phyloP scores from a whole-genome alignment of 2,797 vertebrate genomes.

The Heliangelus exortis region DNA sequence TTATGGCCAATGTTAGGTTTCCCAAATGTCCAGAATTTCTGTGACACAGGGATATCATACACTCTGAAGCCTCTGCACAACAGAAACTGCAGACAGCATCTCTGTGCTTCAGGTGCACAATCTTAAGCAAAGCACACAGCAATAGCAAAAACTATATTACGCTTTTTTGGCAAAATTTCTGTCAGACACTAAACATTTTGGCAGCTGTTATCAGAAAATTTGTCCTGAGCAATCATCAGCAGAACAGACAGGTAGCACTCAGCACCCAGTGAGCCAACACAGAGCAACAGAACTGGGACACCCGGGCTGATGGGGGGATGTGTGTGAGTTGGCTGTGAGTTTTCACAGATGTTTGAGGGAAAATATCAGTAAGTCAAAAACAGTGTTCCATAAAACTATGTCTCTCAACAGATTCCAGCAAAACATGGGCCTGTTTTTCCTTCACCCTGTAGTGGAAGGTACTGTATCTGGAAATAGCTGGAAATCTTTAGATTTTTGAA shows the following conservation, averaged over 20 bases:
- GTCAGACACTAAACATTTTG: neutral
- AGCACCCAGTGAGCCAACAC: neutral
- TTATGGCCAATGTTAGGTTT: neutral
- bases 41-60: fast-evolving
- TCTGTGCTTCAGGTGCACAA: neutral
- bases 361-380: constrained; percentile 4
- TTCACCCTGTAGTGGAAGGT: neutral
- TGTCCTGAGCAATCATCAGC: neutral
- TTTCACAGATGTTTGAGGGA: neutral
- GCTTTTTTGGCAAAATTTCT: constrained; percentile 21
- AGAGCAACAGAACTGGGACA: neutral
- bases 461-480: neutral
- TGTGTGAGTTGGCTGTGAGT: neutral
- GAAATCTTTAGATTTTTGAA: neutral
- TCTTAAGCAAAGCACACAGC: neutral
- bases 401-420: neutral
- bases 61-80: neutral
- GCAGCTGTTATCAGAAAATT: constrained; percentile 17
- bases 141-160: neutral
- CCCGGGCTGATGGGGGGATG: neutral
- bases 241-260: neutral
- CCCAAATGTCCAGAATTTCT: neutral
- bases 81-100: neutral
- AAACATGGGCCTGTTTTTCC: constrained; percentile 17
- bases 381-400: neutral